A percentile compares a stretch with the other conserved stretches of the same genome.
Evolutionary conservation across 1,140 invertebrate genomes (phyloP).

Genomic region (Glomeris maerens): DNA sequence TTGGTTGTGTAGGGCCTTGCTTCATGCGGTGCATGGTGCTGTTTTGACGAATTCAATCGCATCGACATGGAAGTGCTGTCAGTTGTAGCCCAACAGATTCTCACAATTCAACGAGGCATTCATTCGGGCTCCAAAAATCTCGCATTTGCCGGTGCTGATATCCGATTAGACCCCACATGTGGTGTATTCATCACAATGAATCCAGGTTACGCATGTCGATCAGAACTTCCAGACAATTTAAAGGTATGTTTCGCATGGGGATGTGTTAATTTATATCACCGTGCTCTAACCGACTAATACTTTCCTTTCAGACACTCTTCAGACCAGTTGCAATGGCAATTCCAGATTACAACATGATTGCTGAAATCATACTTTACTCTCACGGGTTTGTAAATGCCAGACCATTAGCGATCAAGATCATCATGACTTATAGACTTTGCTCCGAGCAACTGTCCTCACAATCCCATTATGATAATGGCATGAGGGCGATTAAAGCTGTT

Average conservation of each 20-base stretch:
- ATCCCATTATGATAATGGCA: conserved; percentile 91
- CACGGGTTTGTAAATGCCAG: conserved; percentile 83
- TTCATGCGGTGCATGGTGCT: conserved; percentile 90
- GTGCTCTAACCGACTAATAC: background rate
- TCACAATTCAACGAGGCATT: conserved; percentile 61
- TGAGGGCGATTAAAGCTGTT: conserved; percentile 38
- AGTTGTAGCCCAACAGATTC: conserved; percentile 75
- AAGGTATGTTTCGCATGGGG: conserved; percentile 42
- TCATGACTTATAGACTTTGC: conserved; percentile 80
- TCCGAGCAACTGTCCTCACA: conserved; percentile 90
- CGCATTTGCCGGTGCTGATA: conserved; percentile 76
- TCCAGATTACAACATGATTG: conserved; percentile 86
- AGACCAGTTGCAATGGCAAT: conserved; percentile 97
- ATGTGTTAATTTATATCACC: background rate
- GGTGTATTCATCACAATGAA: conserved; percentile 95
- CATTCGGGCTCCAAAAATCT: conserved; percentile 55
- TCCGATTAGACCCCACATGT: conserved; percentile 75
- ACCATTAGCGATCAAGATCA: conserved; percentile 80
- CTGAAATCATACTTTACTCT: conserved; percentile 85
- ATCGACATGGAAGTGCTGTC: conserved; percentile 63
- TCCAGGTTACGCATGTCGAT: conserved; percentile 79
- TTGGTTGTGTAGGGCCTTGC: conserved; percentile 54
- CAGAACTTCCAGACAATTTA: conserved; percentile 85
- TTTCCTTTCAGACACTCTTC: conserved; percentile 57
- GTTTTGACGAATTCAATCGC: conserved; percentile 83